These are phyloP conservation scores for Andricus curvator DNA, from an alignment of 2,888 invertebrate species.

Conservation along the genomic window DNA sequence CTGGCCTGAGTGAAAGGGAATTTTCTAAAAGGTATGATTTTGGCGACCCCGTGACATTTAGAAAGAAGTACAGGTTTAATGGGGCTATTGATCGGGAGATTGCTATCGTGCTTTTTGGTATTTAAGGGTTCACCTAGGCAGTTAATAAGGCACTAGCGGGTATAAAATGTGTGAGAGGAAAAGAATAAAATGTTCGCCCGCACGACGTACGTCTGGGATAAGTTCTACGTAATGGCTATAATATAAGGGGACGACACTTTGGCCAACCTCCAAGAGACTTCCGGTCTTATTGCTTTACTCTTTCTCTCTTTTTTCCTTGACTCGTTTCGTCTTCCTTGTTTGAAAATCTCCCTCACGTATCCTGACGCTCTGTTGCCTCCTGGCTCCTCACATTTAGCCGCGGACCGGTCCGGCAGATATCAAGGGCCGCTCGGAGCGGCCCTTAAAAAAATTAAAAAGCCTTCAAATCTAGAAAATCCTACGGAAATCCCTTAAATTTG, in stretches of 20 bases:
- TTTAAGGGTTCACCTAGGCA: constrained; percentile 7
- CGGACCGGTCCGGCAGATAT: too few relatives aligned
- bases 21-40: background rate
- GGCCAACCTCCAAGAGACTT: constrained; percentile 70
- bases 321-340: constrained; percentile 44
- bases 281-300: constrained; percentile 65
- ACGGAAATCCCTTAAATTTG: too few relatives aligned
- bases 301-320: constrained; percentile 42
- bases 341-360: background rate
- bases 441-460: too few relatives aligned
- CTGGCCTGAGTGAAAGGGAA: too few relatives aligned
- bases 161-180: constrained; percentile 41
- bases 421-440: too few relatives aligned
- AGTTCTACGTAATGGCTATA: constrained; percentile 70
- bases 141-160: constrained; percentile 6
- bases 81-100: background rate
- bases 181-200: constrained; percentile 66
- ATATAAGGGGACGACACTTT: constrained; percentile 69
- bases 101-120: background rate
- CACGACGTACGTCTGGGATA: constrained; percentile 63
- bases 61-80: background rate
- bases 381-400: background rate
- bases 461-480: too few relatives aligned
- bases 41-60: background rate
- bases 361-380: background rate